phyloP scores from a whole-genome alignment of 1,140 invertebrate species.

The Calliopsis andreniformis region DNA sequence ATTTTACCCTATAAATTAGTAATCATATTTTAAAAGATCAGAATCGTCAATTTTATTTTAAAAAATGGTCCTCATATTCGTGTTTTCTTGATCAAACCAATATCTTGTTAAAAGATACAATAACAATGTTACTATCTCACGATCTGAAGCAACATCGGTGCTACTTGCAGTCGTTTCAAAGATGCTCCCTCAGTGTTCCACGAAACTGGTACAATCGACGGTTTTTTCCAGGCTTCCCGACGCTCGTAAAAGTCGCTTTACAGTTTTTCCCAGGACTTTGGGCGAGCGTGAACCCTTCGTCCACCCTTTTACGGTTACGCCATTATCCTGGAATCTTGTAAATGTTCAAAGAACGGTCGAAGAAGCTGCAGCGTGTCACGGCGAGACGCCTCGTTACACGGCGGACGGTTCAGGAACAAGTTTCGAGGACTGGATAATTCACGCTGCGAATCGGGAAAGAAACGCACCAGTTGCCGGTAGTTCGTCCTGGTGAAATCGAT shows the following conservation, averaged over 20 bases:
- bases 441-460: slow-evolving; percentile 3
- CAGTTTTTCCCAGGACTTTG: slow-evolving; percentile 50
- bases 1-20: too few species aligned
- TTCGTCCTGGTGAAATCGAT: neutral
- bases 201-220: slow-evolving; percentile 26
- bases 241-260: slow-evolving; percentile 39
- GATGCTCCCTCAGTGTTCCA: slow-evolving; percentile 7
- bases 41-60: too few species aligned
- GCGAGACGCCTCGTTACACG: slow-evolving; percentile 18
- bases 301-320: slow-evolving; percentile 42
- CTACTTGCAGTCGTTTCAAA: slow-evolving; percentile 4
- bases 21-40: too few species aligned
- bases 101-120: too few species aligned
- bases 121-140: neutral
- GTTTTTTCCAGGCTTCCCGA: slow-evolving; percentile 33
- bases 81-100: too few species aligned
- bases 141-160: neutral
- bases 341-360: slow-evolving; percentile 24
- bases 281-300: slow-evolving; percentile 25
- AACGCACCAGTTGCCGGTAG: neutral
- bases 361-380: slow-evolving; percentile 30
- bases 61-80: too few species aligned
- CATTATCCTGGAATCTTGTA: slow-evolving; percentile 55
- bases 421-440: slow-evolving; percentile 24
- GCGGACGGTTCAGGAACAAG: slow-evolving; percentile 25